Conservation (phyloP, 1,140 invertebrate species). For the Anoplophora glabripennis region DNA sequence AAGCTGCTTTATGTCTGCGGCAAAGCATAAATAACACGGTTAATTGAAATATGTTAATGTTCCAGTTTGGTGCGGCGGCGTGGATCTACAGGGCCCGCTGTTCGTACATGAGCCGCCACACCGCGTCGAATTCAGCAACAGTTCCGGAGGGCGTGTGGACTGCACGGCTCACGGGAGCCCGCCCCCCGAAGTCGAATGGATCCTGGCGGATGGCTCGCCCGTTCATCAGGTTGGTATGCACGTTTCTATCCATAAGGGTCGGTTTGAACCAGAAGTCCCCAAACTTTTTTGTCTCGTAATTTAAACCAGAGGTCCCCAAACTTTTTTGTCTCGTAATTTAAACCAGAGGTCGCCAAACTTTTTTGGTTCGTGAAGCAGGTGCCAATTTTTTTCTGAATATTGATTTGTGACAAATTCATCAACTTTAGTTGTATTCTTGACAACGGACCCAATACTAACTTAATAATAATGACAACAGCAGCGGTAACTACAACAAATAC, state of each 20-base stretch:
- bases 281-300: no score
- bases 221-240: conserved; percentile 41
- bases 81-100: conserved; percentile 73
- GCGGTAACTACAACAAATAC: no score
- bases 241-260: background rate
- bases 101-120: conserved; percentile 76
- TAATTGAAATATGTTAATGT: conserved; percentile 3
- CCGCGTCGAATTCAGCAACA: conserved; percentile 82
- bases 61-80: conserved; percentile 39
- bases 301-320: no score
- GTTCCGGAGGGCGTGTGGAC: conserved; percentile 73
- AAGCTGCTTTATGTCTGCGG: background rate
- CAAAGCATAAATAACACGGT: background rate
- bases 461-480: no score
- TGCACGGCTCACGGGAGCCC: conserved; percentile 79
- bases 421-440: no score
- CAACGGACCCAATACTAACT: no score
- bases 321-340: no score
- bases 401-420: no score
- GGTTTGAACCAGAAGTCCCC: no score
- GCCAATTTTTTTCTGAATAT: no score
- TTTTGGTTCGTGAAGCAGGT: no score
- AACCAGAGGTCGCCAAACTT: no score
- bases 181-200: conserved; percentile 55
- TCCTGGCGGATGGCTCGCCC: conserved; percentile 41